phyloP scores from a whole-genome alignment of 2,888 invertebrate species.

The Notodonta ziczac region DNA sequence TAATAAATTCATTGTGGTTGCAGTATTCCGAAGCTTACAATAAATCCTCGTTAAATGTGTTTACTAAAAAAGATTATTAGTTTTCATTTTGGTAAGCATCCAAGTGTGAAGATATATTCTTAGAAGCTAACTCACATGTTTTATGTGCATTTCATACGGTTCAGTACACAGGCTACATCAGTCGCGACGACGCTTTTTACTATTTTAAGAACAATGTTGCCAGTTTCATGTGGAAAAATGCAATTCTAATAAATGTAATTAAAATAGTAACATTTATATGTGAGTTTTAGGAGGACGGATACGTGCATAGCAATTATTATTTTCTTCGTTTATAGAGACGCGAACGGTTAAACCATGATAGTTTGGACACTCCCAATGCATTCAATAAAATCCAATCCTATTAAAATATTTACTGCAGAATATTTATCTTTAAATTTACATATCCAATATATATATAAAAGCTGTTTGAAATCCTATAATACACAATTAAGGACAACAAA shows the following conservation, averaged over 20 bases:
- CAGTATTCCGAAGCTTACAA: not conserved
- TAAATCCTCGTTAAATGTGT: not conserved
- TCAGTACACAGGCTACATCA: conserved; percentile 9
- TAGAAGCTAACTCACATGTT: conserved; percentile 16
- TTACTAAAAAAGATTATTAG: conserved; percentile 19
- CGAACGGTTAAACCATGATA: no score
- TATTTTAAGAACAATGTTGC: no score
- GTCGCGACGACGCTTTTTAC: conserved; percentile 1
- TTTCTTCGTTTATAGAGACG: no score
- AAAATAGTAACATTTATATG: no score
- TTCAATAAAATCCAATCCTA: no score
- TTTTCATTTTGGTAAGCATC: conserved; percentile 27
- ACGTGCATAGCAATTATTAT: no score
- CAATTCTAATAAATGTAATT: no score
- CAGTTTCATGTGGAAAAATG: no score
- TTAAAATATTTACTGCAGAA: no score
- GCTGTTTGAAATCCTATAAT: not conserved
- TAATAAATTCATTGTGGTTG: not conserved
- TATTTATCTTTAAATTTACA: no score
- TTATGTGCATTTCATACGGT: conserved; percentile 17
- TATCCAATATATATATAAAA: not conserved
- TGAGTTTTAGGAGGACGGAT: no score
- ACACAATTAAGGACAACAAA: conserved; percentile 8
- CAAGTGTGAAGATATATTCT: conserved; percentile 27
- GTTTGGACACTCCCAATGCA: no score